Percentiles rank a stretch among this genome's conserved stretches.
phyloP scores from a whole-genome alignment of 2,888 invertebrate species.

The Sinopyrophorus schimmeli region DNA sequence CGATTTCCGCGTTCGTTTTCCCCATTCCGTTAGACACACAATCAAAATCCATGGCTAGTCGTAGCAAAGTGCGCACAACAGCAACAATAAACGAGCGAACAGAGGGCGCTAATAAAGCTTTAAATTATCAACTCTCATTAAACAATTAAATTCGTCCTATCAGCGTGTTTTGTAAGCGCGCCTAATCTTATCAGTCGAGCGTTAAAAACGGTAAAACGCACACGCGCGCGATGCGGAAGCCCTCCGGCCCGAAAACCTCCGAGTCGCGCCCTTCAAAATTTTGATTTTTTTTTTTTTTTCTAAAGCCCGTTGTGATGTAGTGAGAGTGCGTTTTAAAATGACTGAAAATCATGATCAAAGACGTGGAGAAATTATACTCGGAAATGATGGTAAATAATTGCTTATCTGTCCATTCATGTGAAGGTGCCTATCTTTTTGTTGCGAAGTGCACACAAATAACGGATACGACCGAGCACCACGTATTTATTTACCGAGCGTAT shows the following conservation, averaged over 20 bases:
- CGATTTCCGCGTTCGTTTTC: conserved; percentile 7
- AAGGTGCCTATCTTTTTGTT: too few relatives aligned
- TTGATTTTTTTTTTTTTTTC: conserved; percentile 2
- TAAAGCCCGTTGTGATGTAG: too few relatives aligned
- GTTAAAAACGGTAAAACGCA: conserved; percentile 26
- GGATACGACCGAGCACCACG: too few relatives aligned
- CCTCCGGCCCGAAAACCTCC: too few relatives aligned
- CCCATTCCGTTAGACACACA: neutral
- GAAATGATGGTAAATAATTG: conserved; percentile 29
- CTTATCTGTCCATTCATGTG: too few relatives aligned
- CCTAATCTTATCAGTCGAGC: conserved; percentile 29
- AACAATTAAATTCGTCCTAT: conserved; percentile 29
- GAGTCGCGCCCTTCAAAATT: too few relatives aligned
- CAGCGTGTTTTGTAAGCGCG: conserved; percentile 28
- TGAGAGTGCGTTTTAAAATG: too few relatives aligned
- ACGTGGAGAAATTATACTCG: conserved; percentile 21
- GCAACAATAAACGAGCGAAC: neutral
- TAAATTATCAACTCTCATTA: conserved; percentile 22
- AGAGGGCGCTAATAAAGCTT: conserved; percentile 23
- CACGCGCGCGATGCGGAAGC: too few relatives aligned
- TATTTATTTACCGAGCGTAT: too few relatives aligned
- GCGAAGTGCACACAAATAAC: too few relatives aligned
- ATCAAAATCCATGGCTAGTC: conserved; percentile 2
- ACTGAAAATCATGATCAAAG: conserved; percentile 18
- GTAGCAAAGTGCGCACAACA: conserved; percentile 1